Percentiles rank a stretch among this genome's conserved stretches.
These are phyloP conservation scores for Aptenodytes patagonicus DNA, from an alignment of 2,113 vertebrate genomes.

Conservation along the genomic window DNA sequence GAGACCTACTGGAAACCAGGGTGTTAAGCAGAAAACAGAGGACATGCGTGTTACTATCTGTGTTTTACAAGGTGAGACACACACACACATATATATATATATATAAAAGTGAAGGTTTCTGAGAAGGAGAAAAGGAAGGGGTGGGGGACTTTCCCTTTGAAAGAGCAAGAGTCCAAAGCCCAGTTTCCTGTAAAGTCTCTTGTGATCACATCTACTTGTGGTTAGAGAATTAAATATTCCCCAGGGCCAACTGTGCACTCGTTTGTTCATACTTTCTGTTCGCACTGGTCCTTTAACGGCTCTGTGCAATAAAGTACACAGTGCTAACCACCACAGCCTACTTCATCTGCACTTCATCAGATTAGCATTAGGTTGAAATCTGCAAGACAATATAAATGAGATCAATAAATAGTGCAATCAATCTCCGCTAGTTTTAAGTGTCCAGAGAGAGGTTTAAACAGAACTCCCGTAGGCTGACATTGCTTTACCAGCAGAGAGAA, in stretches of 20 bases:
- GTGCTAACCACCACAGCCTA: background rate
- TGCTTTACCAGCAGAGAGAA: background rate
- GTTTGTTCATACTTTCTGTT: background rate
- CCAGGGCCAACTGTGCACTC: background rate
- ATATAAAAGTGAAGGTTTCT: conserved; percentile 19
- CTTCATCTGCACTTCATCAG: conserved; percentile 42
- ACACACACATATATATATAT: no score
- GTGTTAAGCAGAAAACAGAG: conserved; percentile 35
- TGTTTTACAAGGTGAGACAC: conserved; percentile 59
- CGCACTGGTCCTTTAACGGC: background rate
- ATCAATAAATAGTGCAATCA: conserved; percentile 26
- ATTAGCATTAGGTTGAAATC: conserved; percentile 30
- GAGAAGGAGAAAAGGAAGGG: conserved; percentile 45
- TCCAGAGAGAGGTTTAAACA: background rate
- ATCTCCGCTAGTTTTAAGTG: background rate
- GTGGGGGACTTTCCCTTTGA: conserved; percentile 39
- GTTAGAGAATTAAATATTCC: background rate
- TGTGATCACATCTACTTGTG: background rate
- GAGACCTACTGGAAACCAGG: conserved; percentile 29
- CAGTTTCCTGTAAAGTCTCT: conserved; percentile 1
- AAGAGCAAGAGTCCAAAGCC: background rate
- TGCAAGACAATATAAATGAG: conserved; percentile 28
- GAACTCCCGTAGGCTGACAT: background rate
- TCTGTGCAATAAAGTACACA: background rate
- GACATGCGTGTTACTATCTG: conserved; percentile 32